Evolutionary conservation across 2,113 vertebrate species (phyloP).

Genomic region (Lycocorax pyrrhopterus): DNA sequence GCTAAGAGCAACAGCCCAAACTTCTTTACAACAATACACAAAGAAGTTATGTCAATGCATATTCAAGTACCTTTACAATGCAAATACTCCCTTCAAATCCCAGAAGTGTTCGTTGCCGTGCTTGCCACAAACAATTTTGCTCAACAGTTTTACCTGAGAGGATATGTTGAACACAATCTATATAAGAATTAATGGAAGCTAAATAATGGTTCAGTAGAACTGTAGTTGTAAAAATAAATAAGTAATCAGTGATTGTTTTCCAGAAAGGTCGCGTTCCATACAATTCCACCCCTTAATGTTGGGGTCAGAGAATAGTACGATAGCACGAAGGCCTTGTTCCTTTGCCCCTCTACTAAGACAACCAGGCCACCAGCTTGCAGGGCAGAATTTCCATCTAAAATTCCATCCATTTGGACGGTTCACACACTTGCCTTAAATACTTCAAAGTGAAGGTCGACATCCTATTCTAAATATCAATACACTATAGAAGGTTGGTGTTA

Average conservation of each 20-base stretch:
- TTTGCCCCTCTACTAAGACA: not conserved
- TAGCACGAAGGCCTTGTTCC: not conserved
- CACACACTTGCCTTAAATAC: not conserved
- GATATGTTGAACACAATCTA: not conserved
- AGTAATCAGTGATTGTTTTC: not conserved
- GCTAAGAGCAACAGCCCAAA: not conserved
- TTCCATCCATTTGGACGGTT: not conserved
- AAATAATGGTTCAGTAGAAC: not conserved
- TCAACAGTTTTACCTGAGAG: not conserved
- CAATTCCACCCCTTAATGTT: not conserved
- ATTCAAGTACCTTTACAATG: not conserved
- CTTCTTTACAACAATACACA: not conserved
- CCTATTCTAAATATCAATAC: not conserved
- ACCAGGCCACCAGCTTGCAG: not conserved
- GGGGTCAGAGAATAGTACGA: not conserved
- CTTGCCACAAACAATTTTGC: not conserved
- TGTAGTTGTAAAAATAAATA: not conserved
- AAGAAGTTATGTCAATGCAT: not conserved
- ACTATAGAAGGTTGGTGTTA: not conserved
- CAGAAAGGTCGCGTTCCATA: not conserved
- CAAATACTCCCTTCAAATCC: not conserved
- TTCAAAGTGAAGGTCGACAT: not conserved
- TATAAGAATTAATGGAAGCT: not conserved
- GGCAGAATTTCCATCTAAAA: not conserved
- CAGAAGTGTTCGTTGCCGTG: not conserved